These are phyloP conservation scores for Gadopsis bispinosus DNA, from an alignment of 2,797 vertebrate genomes.

Conservation along the genomic window DNA sequence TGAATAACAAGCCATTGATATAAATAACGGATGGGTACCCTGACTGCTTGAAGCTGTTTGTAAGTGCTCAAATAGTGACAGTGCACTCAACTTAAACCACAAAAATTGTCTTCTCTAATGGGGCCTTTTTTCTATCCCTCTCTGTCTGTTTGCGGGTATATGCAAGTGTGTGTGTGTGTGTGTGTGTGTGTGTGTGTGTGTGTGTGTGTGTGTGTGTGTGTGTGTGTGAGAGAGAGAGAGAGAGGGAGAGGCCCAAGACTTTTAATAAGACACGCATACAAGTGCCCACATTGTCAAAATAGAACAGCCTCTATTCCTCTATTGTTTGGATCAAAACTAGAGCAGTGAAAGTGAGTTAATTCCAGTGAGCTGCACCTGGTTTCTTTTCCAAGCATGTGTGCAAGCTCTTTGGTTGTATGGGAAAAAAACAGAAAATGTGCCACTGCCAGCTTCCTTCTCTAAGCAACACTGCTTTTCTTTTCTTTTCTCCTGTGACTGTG, in stretches of 20 bases:
- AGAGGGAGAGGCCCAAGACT: constrained; percentile 31
- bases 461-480: constrained; percentile 52
- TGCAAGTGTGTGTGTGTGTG: neutral
- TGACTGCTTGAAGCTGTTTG: constrained; percentile 47
- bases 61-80: constrained; percentile 43
- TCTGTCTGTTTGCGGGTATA: constrained; percentile 18
- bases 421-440: constrained; percentile 54
- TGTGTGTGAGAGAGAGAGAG: neutral
- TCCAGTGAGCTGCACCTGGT: constrained; percentile 78
- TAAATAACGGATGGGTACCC: constrained; percentile 61
- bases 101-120: constrained; percentile 51
- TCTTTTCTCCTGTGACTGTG: constrained; percentile 62
- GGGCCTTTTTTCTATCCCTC: constrained; percentile 17
- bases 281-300: constrained; percentile 72
- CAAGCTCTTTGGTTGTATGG: constrained; percentile 58
- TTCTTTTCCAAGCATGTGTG: constrained; percentile 73
- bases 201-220: constrained; percentile 28
- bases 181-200: constrained; percentile 16
- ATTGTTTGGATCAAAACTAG: constrained; percentile 79
- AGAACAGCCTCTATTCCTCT: constrained; percentile 75
- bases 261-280: constrained; percentile 58
- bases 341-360: constrained; percentile 78
- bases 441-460: constrained; percentile 63
- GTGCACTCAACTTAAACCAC: constrained; percentile 51
- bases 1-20: constrained; percentile 52